Conservation (phyloP, 2,888 invertebrate genomes). For the Cacoxenus indagator region DNA sequence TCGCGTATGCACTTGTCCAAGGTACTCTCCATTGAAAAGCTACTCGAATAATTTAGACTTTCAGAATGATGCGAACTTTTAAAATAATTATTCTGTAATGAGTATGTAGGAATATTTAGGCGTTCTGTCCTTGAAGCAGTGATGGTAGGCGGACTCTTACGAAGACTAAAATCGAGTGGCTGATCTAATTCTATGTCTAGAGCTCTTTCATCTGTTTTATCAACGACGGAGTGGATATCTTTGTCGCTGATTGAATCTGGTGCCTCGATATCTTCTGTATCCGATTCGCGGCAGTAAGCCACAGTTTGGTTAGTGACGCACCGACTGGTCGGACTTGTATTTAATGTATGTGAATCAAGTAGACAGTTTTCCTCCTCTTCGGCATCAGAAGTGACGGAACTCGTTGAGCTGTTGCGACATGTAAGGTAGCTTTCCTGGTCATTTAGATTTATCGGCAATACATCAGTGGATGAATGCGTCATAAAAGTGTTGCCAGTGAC, state of each 20-base stretch:
- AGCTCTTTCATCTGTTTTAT: conserved; percentile 35
- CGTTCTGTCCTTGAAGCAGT: conserved; percentile 22
- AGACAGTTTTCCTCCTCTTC: conserved; percentile 60
- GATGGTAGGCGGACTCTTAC: conserved; percentile 50
- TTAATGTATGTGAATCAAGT: conserved; percentile 47
- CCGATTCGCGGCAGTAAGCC: conserved; percentile 51
- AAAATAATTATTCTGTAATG: conserved; percentile 11
- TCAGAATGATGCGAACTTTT: conserved; percentile 18
- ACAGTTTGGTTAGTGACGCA: conserved; percentile 59
- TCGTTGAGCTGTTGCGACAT: conserved; percentile 32
- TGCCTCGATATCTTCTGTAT: conserved; percentile 46
- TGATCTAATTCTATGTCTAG: conserved; percentile 49
- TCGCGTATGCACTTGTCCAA: conserved; percentile 60
- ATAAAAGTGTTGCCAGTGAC: conserved; percentile 54
- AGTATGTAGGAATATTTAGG: conserved; percentile 26
- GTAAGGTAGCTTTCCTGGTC: conserved; percentile 45
- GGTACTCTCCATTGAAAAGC: conserved; percentile 63
- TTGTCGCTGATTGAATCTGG: conserved; percentile 40
- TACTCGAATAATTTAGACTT: conserved; percentile 44
- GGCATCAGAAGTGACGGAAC: conserved; percentile 29
- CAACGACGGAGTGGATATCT: conserved; percentile 36
- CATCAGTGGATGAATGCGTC: conserved; percentile 33
- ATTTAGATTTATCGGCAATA: conserved; percentile 46
- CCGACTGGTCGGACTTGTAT: conserved; percentile 62
- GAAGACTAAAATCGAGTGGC: conserved; percentile 67